Base-by-base conservation (phyloP, 2,888 invertebrate genomes). In the Tetropium fuscum region DNA sequence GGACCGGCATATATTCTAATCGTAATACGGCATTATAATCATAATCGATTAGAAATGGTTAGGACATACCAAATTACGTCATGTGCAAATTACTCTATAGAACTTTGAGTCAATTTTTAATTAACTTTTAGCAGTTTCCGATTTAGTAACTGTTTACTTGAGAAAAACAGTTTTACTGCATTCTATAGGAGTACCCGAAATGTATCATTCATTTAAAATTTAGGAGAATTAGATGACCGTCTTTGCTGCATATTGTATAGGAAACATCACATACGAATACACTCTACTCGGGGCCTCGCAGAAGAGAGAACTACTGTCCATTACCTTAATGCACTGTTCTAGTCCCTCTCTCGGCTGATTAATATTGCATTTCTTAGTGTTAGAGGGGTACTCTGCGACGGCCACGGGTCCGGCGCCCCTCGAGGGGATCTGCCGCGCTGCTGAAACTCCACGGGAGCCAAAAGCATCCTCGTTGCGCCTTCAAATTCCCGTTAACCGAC, bases 291-390 rank as follows among this genome's bases (percentile, higher is more conserved):
- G 41, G 27, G 38, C 32, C 41, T 44, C 51, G 48, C 56, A 56
- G 25, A 66, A 65, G 65, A 58, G 63, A 65, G 67, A 67, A 63
- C 66, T 64, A 64, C 68, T 68, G 79, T 81, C 81, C 80, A 81
- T 81, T 81, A 81, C 79, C 77, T 80, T 81, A 81, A 81, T 81
- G 81, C 80, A 81, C 79, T 79, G 79, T 79, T 79, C 80, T 77
- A 77, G 79, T 80, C 79, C 75, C 75, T 74, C 78, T 78, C 78
- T 72, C 71, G 74, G 79, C 84, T 84, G 86, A 86, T 86, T 86
- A 87, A 87, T 86, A 86, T 86, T 86, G 84, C 85, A 87, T 85
- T 85, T 85, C 84, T 84, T 83, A 74, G 76, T 77, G 77, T 78
- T 75, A 75, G 76, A 71, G 75, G 76, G 71, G 75, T 72, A 74